Evolutionary conservation across 2,888 invertebrate species (phyloP).

Genomic region (Anthoptus insignis): DNA sequence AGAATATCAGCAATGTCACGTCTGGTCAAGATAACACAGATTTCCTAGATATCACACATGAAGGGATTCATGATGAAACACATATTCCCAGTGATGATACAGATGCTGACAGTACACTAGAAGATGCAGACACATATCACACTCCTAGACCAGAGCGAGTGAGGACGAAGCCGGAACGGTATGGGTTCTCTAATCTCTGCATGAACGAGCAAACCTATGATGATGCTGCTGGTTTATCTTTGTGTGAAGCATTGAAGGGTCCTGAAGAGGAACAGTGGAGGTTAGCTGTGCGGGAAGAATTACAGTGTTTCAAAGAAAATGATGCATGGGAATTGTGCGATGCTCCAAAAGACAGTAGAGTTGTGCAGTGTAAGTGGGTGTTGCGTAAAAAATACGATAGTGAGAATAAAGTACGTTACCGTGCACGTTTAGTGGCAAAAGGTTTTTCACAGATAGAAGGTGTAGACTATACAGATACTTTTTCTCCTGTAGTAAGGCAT

Average conservation of each 20-base stretch:
- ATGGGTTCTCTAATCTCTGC: no score
- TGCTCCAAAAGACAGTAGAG: background rate
- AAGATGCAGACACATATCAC: no score
- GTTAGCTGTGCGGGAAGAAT: slow-evolving; percentile 36
- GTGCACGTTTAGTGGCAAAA: background rate
- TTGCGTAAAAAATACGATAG: background rate
- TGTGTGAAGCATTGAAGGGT: slow-evolving; percentile 23
- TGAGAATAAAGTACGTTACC: no score
- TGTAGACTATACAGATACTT: background rate
- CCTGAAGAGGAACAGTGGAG: slow-evolving; percentile 33
- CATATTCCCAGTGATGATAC: no score
- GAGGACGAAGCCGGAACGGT: no score
- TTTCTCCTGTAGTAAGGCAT: background rate
- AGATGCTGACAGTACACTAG: no score
- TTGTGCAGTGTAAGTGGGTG: slow-evolving; percentile 30
- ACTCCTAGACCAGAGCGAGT: no score
- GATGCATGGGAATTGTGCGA: slow-evolving; percentile 41
- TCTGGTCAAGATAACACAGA: no score
- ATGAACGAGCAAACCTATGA: no score
- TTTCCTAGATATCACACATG: no score
- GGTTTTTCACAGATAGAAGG: background rate
- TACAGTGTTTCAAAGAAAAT: slow-evolving; percentile 44
- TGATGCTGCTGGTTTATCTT: slow-evolving; percentile 8
- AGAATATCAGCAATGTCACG: no score
- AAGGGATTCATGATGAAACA: no score